A percentile compares a stretch with the other conserved stretches of the same genome.
These are phyloP conservation scores for Scomber colias DNA, from an alignment of 2,113 vertebrate genomes.

Conservation along the genomic window DNA sequence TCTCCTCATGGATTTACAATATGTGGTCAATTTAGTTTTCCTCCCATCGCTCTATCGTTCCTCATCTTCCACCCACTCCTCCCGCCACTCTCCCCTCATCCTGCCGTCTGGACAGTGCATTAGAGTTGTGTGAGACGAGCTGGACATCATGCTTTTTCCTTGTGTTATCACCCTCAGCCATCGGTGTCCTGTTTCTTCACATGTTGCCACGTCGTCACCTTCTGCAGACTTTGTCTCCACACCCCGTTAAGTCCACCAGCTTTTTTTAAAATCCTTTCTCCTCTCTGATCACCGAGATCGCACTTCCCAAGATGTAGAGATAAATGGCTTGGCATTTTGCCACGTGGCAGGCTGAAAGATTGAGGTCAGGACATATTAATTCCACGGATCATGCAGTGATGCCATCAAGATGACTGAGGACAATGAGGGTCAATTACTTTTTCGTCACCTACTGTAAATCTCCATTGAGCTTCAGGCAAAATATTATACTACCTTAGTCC, in stretches of 20 bases:
- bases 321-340: constrained; percentile 64
- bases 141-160: constrained; percentile 32
- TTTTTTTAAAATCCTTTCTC: constrained; percentile 1
- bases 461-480: not conserved
- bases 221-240: constrained; percentile 50
- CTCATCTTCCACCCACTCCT: not conserved
- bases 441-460: constrained; percentile 15
- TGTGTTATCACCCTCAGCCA: constrained; percentile 65
- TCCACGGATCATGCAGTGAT: not conserved
- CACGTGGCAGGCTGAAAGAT: constrained; percentile 47
- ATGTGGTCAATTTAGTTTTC: constrained; percentile 28
- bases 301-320: constrained; percentile 63
- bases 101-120: constrained; percentile 71
- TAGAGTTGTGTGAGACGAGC: constrained; percentile 42
- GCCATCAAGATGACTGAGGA: not conserved
- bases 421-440: constrained; percentile 10
- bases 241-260: constrained; percentile 25
- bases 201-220: constrained; percentile 60
- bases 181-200: constrained; percentile 70
- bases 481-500: too few relatives aligned
- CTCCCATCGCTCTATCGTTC: constrained; percentile 7
- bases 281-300: constrained; percentile 23
- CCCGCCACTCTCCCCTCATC: constrained; percentile 2
- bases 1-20: constrained; percentile 31
- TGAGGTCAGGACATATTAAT: constrained; percentile 56